Percentiles rank a stretch among this genome's conserved stretches.
phyloP scores from a whole-genome alignment of 2,888 invertebrate species.

The Coremacera marginata region DNA sequence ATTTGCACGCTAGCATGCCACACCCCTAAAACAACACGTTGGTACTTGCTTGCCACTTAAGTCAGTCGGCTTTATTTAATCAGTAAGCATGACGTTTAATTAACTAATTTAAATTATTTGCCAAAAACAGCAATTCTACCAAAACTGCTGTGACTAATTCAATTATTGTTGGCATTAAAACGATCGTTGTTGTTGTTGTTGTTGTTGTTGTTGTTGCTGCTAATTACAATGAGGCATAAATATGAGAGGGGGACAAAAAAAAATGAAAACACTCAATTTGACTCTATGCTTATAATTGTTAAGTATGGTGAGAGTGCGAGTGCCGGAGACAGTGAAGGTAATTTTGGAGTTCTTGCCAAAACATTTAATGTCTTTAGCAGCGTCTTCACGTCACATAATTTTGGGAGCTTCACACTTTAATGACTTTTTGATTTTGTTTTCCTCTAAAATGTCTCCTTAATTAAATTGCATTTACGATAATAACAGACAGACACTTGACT shows the following conservation, averaged over 20 bases:
- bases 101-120: slow-evolving; percentile 1
- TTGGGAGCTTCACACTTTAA: not conserved
- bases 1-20: too few relatives aligned
- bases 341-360: not conserved
- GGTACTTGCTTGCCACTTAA: not conserved
- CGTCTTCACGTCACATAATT: not conserved
- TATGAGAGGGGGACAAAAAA: too few relatives aligned
- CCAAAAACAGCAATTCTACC: not conserved
- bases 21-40: not conserved
- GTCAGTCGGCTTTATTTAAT: not conserved
- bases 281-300: not conserved
- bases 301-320: not conserved
- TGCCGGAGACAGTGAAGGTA: not conserved
- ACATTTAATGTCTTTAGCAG: not conserved
- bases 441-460: not conserved
- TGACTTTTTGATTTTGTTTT: slow-evolving; percentile 18
- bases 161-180: too few relatives aligned
- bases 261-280: too few relatives aligned
- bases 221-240: too few relatives aligned
- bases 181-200: not conserved
- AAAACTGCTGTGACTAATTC: not conserved
- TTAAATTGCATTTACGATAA: not conserved
- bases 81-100: not conserved
- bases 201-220: not conserved
- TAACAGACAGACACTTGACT: not conserved